Evolutionary conservation across 2,888 invertebrate species (phyloP).

Genomic region (Drosophila kambysellisi): DNA sequence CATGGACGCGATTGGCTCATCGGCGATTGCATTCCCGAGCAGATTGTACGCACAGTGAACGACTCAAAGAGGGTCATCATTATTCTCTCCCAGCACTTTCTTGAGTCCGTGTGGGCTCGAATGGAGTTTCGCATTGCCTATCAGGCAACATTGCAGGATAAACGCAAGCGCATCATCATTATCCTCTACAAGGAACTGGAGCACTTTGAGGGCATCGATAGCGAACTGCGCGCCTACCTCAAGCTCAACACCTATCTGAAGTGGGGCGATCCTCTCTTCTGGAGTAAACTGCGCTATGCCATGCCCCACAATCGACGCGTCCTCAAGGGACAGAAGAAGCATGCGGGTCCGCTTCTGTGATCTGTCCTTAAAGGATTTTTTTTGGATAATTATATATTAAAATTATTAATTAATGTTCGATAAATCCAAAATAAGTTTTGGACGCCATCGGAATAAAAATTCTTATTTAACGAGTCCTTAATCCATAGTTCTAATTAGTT

Average conservation of each 20-base stretch:
- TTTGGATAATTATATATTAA: neutral
- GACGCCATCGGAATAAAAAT: neutral
- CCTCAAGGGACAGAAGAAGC: conserved; percentile 72
- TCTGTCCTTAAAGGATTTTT: neutral
- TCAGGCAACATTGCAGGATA: conserved; percentile 88
- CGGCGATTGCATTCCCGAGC: conserved; percentile 90
- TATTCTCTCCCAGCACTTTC: conserved; percentile 89
- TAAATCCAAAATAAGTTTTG: neutral
- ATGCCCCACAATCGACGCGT: conserved; percentile 86
- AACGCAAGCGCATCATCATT: conserved; percentile 89
- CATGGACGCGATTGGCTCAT: conserved; percentile 90
- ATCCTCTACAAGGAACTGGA: conserved; percentile 90
- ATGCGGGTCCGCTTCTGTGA: conserved; percentile 64
- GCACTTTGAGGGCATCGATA: conserved; percentile 87
- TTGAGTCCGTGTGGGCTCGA: conserved; percentile 90
- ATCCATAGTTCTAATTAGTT: neutral
- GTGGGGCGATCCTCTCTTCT: conserved; percentile 92
- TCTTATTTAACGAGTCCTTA: neutral
- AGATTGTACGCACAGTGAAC: conserved; percentile 89
- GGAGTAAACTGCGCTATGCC: conserved; percentile 90
- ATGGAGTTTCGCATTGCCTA: conserved; percentile 91
- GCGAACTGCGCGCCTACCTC: conserved; percentile 89
- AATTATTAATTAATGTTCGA: too few relatives aligned
- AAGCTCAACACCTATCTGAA: conserved; percentile 91
- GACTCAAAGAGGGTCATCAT: conserved; percentile 89